Conservation (phyloP, 2,888 invertebrate species). For the Cheilosia scutellata region DNA sequence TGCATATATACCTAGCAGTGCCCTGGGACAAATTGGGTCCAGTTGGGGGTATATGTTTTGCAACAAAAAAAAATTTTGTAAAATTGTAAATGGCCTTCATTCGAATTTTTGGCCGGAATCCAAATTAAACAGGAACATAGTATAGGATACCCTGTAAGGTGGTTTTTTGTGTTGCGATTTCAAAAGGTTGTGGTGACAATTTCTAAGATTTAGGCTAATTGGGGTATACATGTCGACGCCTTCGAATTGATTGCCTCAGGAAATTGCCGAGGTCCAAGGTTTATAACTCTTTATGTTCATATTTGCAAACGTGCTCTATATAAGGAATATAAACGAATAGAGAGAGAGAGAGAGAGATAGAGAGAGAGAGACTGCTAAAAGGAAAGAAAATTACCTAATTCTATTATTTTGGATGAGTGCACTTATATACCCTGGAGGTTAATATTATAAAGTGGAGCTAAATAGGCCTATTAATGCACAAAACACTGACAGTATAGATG, state of each 20-base stretch:
- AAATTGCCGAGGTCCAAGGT: neutral
- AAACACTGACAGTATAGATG: neutral
- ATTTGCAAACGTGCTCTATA: neutral
- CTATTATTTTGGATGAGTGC: neutral
- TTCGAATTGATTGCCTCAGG: neutral
- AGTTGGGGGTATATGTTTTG: neutral
- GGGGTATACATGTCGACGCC: neutral
- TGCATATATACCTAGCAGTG: conserved; percentile 18
- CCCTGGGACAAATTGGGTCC: conserved; percentile 38
- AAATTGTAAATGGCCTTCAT: conserved; percentile 37
- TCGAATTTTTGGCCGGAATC: conserved; percentile 20
- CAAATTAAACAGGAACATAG: conserved; percentile 42
- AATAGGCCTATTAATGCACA: neutral
- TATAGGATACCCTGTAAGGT: neutral
- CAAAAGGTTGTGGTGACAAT: conserved; percentile 10
- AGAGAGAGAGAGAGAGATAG: too few relatives aligned
- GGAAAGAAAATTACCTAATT: neutral
- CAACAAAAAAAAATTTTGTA: neutral
- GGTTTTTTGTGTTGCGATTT: neutral
- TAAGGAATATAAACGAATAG: too few relatives aligned
- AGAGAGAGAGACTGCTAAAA: neutral
- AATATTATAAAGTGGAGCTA: neutral
- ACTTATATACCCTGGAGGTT: neutral
- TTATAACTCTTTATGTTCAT: neutral
- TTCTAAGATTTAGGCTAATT: neutral